A percentile compares a stretch with the other conserved stretches of the same genome.
Evolutionary conservation across 2,888 invertebrate species (phyloP).

Genomic region (Ornithoptera alexandrae): DNA sequence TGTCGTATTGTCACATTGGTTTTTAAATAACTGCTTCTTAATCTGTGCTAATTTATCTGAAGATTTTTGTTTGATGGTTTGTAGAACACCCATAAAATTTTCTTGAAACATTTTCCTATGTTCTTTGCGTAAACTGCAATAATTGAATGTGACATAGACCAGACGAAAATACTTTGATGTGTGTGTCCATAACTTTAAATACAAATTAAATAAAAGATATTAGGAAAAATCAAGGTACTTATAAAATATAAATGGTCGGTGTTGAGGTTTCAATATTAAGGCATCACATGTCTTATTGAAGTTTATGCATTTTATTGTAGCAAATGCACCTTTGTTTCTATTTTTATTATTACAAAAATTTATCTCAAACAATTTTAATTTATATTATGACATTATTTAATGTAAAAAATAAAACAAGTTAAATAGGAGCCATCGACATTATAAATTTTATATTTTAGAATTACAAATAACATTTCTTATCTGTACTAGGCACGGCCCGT

Average conservation of each 20-base stretch:
- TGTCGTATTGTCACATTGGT: slow-evolving; percentile 3
- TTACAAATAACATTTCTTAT: too few relatives aligned
- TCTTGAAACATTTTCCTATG: slow-evolving; percentile 7
- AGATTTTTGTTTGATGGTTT: background rate
- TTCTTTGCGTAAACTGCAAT: slow-evolving; percentile 7
- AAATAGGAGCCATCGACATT: too few relatives aligned
- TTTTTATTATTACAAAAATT: too few relatives aligned
- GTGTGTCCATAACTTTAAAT: slow-evolving; percentile 9
- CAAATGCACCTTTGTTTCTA: background rate
- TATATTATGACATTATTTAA: too few relatives aligned
- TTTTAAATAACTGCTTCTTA: background rate
- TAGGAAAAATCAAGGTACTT: background rate
- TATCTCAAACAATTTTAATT: too few relatives aligned
- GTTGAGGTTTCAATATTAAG: background rate
- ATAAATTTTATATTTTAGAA: too few relatives aligned
- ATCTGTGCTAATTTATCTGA: background rate
- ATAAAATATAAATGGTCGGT: background rate
- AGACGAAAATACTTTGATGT: background rate
- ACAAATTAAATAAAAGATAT: background rate
- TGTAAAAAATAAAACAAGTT: too few relatives aligned
- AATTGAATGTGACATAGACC: background rate
- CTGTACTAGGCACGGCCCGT: too few relatives aligned
- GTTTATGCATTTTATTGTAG: background rate
- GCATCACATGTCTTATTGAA: background rate
- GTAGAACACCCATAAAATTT: background rate